These are phyloP conservation scores for Acrocephalus scirpaceus DNA, from an alignment of 2,797 vertebrate genomes.

Conservation along the genomic window DNA sequence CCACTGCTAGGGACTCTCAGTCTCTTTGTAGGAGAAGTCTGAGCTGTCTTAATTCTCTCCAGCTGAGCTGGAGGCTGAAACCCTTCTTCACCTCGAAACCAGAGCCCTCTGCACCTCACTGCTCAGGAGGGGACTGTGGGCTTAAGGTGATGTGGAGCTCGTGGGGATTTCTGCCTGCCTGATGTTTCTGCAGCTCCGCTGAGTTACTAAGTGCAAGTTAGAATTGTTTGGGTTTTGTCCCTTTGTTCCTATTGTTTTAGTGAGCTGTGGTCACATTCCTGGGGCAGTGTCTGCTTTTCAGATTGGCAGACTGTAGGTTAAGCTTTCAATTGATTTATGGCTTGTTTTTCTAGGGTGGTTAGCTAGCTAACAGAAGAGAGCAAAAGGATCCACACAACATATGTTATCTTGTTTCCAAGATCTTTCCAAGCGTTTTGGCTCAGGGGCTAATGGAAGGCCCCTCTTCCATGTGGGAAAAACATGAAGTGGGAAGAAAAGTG, in stretches of 20 bases:
- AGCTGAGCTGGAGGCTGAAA: background rate
- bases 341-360: conserved; percentile 34
- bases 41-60: conserved; percentile 4
- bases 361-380: background rate
- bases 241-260: background rate
- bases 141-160: background rate
- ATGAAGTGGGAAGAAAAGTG: background rate
- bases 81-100: background rate
- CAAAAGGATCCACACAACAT: background rate
- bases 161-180: accelerated
- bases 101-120: background rate
- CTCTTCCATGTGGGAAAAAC: background rate
- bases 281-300: conserved; percentile 18
- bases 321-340: conserved; percentile 50
- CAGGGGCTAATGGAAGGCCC: background rate
- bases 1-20: accelerated
- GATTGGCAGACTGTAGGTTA: background rate
- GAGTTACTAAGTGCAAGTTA: background rate
- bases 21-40: background rate
- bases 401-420: conserved; percentile 9
- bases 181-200: background rate
- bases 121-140: background rate
- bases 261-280: background rate
- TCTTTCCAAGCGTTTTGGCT: conserved; percentile 22
- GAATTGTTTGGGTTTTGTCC: background rate